Evolutionary conservation across 2,113 vertebrate species (phyloP), one percentile per base, ranked within the genome.

Genomic region (Elephas maximus): DNA sequence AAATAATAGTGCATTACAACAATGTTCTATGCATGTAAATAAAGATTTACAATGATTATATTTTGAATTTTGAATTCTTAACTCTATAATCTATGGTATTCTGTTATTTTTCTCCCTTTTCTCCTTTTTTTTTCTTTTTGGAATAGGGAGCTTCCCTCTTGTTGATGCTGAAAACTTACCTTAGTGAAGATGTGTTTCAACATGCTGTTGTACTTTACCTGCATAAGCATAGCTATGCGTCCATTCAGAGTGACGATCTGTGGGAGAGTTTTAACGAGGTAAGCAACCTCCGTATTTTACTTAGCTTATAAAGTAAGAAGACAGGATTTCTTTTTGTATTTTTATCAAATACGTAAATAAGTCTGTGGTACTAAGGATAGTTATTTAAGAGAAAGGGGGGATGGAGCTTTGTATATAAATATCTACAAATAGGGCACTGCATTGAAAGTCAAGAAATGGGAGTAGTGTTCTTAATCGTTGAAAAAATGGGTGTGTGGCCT

Each of bases 181-280:
- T 99, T 33, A 97, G 97, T 30, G 98, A 99, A 65, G 98, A 99
- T 15, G 97, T 99, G 90, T 99, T 99, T 97, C 99, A 98, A 97
- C 99, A 99, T 94, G 99, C 99, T 33, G 81, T 99, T 94, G 98
- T 99, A 88, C 89, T 98, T 6, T 99, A 99, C 96, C 98, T 99
- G 28, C 98, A 97, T 71, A 98, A 99, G 94, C 99, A 99, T 93
- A 98, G 97, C 14, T 99, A 98, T 51, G 92, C 81, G 85, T 99
- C 99, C 91, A 99, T 99, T 4, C 98, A 96, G 84, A 99, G 98
- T 8, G 98, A 99, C 76, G 98, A 99, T 92, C 98, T 99, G 24
- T 99, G 99, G 99, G 99, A 99, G 97, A 99, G 99, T 97, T 99
- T 99, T 93, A 99, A 99, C 91, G 97, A 99, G 99, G 99, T 99